These are phyloP conservation scores for Puma concolor DNA, from an alignment of 2,113 vertebrate genomes.

Conservation along the genomic window DNA sequence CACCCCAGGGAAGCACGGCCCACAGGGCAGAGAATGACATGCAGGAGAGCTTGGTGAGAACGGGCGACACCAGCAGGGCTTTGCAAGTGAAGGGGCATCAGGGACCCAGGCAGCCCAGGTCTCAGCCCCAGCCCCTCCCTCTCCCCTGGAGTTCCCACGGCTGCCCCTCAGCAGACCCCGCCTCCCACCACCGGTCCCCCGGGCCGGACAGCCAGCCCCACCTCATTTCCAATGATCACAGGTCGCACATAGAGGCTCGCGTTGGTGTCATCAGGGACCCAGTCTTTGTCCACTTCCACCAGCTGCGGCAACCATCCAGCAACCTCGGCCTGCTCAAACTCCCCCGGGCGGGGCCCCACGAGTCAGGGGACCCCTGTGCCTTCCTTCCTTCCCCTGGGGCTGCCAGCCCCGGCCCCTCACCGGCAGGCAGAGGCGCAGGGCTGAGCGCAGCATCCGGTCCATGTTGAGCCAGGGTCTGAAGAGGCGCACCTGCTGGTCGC, in stretches of 20 bases:
- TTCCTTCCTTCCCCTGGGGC: too few species aligned
- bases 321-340: too few species aligned
- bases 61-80: conserved; percentile 89
- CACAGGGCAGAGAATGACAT: conserved; percentile 91
- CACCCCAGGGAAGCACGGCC: too few species aligned
- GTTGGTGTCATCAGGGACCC: conserved; percentile 88
- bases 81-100: too few species aligned
- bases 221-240: conserved; percentile 92
- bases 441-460: conserved; percentile 91
- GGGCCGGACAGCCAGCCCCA: background rate
- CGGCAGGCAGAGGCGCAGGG: conserved; percentile 89
- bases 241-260: conserved; percentile 95
- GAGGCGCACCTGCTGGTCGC: conserved; percentile 89
- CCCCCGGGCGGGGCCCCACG: too few species aligned
- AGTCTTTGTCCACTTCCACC: conserved; percentile 91
- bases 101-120: background rate
- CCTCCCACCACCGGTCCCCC: too few species aligned
- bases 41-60: conserved; percentile 89
- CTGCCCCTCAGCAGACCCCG: too few species aligned
- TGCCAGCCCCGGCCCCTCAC: conserved; percentile 82
- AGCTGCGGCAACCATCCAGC: too few species aligned
- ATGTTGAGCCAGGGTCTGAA: conserved; percentile 95
- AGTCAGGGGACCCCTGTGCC: background rate
- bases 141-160: background rate
- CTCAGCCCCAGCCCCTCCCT: too few species aligned